Evolutionary conservation across 2,797 vertebrate genomes (phyloP).

Genomic region (Urocyon cinereoargenteus): DNA sequence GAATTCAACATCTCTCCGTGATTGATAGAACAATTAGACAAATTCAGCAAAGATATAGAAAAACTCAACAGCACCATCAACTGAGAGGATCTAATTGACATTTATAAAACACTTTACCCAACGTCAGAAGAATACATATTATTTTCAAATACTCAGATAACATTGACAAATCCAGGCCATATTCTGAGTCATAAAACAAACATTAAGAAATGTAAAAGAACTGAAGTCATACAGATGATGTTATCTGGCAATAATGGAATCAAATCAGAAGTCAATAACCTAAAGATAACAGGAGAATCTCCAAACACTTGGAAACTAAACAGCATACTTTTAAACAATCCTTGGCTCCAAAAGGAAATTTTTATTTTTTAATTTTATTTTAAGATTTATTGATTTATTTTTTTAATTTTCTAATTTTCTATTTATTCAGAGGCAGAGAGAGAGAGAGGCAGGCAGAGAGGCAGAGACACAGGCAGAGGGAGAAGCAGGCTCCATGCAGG

Average conservation of each 20-base stretch:
- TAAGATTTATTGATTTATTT: neutral
- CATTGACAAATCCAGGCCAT: neutral
- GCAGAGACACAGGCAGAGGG: too few relatives aligned
- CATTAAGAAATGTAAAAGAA: constrained; percentile 40
- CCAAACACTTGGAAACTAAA: constrained; percentile 12
- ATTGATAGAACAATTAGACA: neutral
- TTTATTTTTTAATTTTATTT: neutral
- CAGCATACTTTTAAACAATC: constrained; percentile 1
- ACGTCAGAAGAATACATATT: neutral
- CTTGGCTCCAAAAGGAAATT: constrained; percentile 47
- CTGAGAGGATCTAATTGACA: constrained; percentile 42
- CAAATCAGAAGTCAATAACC: constrained; percentile 15
- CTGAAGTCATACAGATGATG: constrained; percentile 3
- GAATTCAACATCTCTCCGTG: neutral
- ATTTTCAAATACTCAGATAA: constrained; percentile 31
- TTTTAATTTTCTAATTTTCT: too few relatives aligned
- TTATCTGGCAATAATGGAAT: constrained; percentile 40
- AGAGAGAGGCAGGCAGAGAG: too few relatives aligned
- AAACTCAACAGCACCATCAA: neutral
- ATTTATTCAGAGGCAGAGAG: too few relatives aligned
- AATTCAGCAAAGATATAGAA: constrained; percentile 7
- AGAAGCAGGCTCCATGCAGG: too few relatives aligned
- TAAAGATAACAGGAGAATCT: constrained; percentile 27
- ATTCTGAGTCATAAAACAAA: neutral
- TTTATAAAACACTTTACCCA: constrained; percentile 3